Evolutionary conservation across 2,113 vertebrate genomes (phyloP).

Genomic region (Salvelinus sp.): DNA sequence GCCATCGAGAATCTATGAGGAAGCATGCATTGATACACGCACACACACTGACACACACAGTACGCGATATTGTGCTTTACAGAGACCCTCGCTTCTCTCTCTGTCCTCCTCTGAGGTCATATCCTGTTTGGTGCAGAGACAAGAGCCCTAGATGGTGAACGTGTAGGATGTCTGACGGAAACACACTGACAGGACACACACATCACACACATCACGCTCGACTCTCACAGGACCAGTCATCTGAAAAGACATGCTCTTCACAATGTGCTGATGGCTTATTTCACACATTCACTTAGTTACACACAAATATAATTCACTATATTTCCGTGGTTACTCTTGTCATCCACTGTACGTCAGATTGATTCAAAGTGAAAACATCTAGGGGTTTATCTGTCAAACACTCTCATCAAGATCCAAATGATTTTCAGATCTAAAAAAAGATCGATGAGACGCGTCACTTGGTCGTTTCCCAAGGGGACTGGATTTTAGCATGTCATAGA

Average conservation of each 20-base stretch:
- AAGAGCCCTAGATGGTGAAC: constrained; percentile 16
- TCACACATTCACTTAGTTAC: constrained; percentile 28
- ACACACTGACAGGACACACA: constrained; percentile 20
- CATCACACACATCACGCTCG: too few species aligned
- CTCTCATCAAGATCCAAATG: constrained; percentile 6
- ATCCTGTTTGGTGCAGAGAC: constrained; percentile 25
- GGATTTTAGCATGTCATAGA: background rate
- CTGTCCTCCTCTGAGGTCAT: constrained; percentile 35
- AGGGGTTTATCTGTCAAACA: background rate
- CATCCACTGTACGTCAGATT: constrained; percentile 13
- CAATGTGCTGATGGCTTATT: constrained; percentile 29
- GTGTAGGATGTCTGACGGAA: background rate
- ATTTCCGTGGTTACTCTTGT: too few species aligned
- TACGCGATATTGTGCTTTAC: constrained; percentile 65
- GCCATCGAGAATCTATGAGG: constrained; percentile 39
- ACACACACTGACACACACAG: constrained; percentile 3
- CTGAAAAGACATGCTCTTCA: constrained; percentile 33
- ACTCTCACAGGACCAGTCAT: constrained; percentile 8
- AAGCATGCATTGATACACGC: constrained; percentile 58
- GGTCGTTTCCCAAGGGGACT: constrained; percentile 3
- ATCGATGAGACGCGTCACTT: constrained; percentile 12
- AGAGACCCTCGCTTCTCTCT: constrained; percentile 37
- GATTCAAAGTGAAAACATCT: constrained; percentile 36
- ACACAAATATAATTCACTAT: too few species aligned
- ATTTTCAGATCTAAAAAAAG: constrained; percentile 10